Percentiles rank a stretch among this genome's conserved stretches.
Evolutionary conservation across 2,113 vertebrate genomes (phyloP).

Genomic region (Halcyon malimbica): DNA sequence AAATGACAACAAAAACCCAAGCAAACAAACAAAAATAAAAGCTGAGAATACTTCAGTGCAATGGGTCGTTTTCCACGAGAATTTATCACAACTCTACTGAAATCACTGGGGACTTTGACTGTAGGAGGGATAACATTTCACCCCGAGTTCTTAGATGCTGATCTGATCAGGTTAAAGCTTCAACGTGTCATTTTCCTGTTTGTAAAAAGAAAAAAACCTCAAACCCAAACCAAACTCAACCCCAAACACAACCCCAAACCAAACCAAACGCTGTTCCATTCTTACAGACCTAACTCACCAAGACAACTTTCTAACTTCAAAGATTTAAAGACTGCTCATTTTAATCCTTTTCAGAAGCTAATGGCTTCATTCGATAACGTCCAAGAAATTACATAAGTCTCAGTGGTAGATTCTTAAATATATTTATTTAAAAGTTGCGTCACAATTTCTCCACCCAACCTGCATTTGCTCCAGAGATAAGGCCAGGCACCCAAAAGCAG

Average conservation of each 20-base stretch:
- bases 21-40: no score
- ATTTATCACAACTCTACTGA: not conserved
- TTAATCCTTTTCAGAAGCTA: not conserved
- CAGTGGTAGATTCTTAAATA: not conserved
- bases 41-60: not conserved
- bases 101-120: not conserved
- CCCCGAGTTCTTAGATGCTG: not conserved
- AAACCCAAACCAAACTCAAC: not conserved
- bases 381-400: not conserved
- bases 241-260: no score
- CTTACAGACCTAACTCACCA: not conserved
- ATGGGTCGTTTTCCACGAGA: not conserved
- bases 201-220: not conserved
- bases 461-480: not conserved
- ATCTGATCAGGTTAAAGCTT: constrained; percentile 16
- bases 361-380: not conserved
- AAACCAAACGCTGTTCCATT: not conserved
- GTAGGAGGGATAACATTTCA: constrained; percentile 7
- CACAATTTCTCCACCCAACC: not conserved
- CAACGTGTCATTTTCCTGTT: not conserved
- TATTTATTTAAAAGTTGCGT: not conserved
- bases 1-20: not conserved
- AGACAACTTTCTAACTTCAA: constrained; percentile 1
- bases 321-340: not conserved
- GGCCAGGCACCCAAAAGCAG: not conserved